Base-by-base conservation (phyloP, 2,888 invertebrate species). In the Epirrita christyi region DNA sequence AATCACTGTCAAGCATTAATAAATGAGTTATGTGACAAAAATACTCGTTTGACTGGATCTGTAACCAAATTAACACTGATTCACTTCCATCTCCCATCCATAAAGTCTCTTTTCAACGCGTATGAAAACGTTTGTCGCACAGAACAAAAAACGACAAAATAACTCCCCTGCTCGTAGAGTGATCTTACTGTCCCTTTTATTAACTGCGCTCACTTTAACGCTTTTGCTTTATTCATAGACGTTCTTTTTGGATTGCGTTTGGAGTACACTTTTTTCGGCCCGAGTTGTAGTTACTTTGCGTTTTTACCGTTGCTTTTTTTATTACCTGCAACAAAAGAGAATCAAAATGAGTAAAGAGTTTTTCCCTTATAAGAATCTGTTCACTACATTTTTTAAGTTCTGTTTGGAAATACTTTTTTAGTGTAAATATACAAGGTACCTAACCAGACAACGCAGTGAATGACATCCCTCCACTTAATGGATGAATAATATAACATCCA, bases 171-270 rank as follows among this genome's bases (percentile, higher is more conserved):
- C 5, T 10, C 10, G 32, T 9, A 8, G 10, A 52, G 44, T 40
- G 38, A 46, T 10, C 34, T 11, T 32, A 13, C 51, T 29, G 38
- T 52, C 11, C 10, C 8, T 29, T 4, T 2, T 4, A 34, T 11
- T 6, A 15, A 14, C 28, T 47, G 27, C 6, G 53, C 47, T 38
- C 58, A 56, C 48, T 59, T 56, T 44, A 64, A 64, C 59, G 45
- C 56, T 56, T 29, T 51, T 74, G 66, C 64, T 62, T 72, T 73
- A 73, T 72, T 72, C 74, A 72, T 63, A 48, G 55, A 59, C 63
- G 70, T 4, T 64, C 51, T 61, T 66, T 63, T 57, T 55, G 66
- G 62, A 71, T 73, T 73, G 70, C 67, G 61, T 60, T 58, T 56
- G 55, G 63, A 59, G 63, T 58, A 57, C 63, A 46, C 28, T 56